These are phyloP conservation scores for Mormyrops attenuatus DNA, from an alignment of 2,797 vertebrate genomes.

Conservation along the genomic window DNA sequence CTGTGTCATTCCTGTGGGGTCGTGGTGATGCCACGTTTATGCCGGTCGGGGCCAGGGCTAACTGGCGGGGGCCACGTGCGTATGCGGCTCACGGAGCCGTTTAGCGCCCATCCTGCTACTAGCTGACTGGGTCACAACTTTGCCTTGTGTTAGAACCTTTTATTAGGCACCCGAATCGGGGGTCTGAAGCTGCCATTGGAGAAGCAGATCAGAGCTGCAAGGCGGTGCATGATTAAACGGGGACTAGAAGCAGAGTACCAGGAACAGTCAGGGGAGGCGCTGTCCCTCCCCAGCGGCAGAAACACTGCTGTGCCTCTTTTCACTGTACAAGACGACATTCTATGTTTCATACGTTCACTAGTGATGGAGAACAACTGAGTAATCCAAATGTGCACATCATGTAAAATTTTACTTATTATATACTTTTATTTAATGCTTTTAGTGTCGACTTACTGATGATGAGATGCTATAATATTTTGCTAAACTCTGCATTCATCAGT, in stretches of 20 bases:
- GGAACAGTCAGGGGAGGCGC: not conserved
- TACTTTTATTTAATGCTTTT: not conserved
- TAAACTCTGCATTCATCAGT: not conserved
- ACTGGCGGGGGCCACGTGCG: not conserved
- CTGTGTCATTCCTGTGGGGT: not conserved
- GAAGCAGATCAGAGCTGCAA: not conserved
- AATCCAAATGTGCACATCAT: not conserved
- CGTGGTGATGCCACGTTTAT: not conserved
- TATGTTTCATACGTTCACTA: not conserved
- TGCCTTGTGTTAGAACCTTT: not conserved
- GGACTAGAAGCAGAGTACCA: not conserved
- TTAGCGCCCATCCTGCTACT: not conserved
- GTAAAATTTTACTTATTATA: not conserved
- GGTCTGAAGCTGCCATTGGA: not conserved
- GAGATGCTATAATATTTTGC: not conserved
- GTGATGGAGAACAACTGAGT: not conserved
- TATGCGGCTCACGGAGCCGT: not conserved
- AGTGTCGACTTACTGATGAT: not conserved
- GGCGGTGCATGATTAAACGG: not conserved
- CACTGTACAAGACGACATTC: not conserved
- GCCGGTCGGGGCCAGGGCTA: not conserved
- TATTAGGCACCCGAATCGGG: not conserved
- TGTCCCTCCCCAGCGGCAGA: not conserved
- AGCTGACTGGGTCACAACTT: not conserved
- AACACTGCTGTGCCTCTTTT: not conserved